These are phyloP conservation scores for Enteromius radiatus DNA, from an alignment of 2,797 vertebrate species.

Conservation along the genomic window DNA sequence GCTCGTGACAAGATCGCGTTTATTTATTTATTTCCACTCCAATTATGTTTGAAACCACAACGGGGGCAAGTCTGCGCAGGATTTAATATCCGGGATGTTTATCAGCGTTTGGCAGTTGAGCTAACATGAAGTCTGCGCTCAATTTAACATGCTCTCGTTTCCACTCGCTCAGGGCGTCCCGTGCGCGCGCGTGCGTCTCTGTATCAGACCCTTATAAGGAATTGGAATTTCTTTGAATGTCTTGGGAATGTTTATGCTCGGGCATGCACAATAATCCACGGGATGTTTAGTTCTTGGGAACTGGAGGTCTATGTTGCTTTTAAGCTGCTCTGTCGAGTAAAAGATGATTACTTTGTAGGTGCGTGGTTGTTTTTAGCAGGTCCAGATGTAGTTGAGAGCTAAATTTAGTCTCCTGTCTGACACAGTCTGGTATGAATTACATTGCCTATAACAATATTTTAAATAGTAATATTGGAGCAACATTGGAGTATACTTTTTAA, in stretches of 20 bases:
- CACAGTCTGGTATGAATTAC: not conserved
- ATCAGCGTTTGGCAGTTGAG: conserved; percentile 18
- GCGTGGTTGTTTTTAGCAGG: not conserved
- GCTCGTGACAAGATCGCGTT: conserved; percentile 31
- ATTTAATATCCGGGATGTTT: conserved; percentile 39
- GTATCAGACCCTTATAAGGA: conserved; percentile 1
- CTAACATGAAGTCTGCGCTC: conserved; percentile 11
- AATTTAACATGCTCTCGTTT: conserved; percentile 9
- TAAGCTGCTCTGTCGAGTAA: not conserved
- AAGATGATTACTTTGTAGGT: not conserved
- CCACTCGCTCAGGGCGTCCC: not conserved
- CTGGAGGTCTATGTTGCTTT: not conserved
- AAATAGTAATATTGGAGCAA: not conserved
- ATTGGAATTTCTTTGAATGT: conserved; percentile 12
- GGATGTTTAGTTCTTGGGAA: conserved; percentile 13
- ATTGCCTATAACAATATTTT: not conserved
- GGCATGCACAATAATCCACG: not conserved
- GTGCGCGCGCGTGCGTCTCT: not conserved
- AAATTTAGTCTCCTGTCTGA: conserved; percentile 14
- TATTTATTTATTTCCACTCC: conserved; percentile 27
- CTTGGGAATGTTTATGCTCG: conserved; percentile 1
- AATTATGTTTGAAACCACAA: conserved; percentile 29
- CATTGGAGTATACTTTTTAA: not conserved
- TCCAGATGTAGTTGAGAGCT: conserved; percentile 16
- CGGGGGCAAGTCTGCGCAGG: not conserved